phyloP scores from a whole-genome alignment of 2,888 invertebrate genomes.

The Hypena proboscidalis region DNA sequence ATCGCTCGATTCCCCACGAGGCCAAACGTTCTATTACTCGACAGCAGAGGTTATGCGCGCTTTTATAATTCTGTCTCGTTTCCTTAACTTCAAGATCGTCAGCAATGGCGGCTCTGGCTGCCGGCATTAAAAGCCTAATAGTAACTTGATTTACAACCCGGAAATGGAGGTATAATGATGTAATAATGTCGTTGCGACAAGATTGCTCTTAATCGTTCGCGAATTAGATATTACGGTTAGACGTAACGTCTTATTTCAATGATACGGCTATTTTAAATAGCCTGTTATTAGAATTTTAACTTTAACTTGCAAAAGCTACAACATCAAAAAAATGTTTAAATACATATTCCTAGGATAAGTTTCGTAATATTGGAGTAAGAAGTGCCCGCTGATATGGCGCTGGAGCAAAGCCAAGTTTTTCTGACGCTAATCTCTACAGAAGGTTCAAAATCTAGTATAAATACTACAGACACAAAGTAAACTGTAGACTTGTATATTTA shows the following conservation, averaged over 20 bases:
- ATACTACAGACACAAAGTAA: constrained; percentile 23
- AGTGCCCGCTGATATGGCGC: constrained; percentile 45
- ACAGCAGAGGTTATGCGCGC: constrained; percentile 61
- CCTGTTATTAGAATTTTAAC: constrained; percentile 3
- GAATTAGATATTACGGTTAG: constrained; percentile 40
- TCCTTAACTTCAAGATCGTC: constrained; percentile 56
- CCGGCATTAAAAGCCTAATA: constrained; percentile 45
- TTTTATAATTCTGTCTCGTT: constrained; percentile 60
- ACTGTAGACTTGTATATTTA: constrained; percentile 17
- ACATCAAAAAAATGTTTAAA: constrained; percentile 24
- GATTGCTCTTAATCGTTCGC: constrained; percentile 50
- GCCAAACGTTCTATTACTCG: constrained; percentile 68
- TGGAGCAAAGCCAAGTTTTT: constrained; percentile 57
- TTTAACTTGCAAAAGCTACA: constrained; percentile 5
- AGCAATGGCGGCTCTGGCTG: constrained; percentile 46
- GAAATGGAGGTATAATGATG: no score
- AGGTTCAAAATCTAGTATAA: constrained; percentile 33
- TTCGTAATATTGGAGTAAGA: constrained; percentile 50
- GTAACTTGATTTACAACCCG: constrained; percentile 56
- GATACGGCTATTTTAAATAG: constrained; percentile 29
- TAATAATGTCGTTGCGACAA: constrained; percentile 28
- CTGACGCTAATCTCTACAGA: constrained; percentile 44
- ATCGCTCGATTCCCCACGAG: constrained; percentile 72
- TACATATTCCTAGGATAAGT: constrained; percentile 40
- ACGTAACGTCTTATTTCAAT: no score